phyloP scores from a whole-genome alignment of 2,888 invertebrate species.

The Brachyptera risi region DNA sequence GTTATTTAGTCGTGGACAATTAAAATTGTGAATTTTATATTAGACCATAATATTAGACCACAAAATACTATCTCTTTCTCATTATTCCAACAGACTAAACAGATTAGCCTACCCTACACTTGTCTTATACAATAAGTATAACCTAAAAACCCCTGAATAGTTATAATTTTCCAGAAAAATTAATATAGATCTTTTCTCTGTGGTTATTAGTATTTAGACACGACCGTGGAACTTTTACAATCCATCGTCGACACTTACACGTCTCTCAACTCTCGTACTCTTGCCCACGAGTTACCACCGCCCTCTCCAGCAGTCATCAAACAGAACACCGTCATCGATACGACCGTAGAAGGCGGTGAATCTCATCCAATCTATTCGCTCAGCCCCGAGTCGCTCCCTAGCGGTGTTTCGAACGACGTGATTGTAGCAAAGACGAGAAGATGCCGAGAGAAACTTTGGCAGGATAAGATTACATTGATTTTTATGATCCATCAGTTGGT shows the following conservation, averaged over 20 bases:
- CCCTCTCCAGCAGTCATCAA: not conserved
- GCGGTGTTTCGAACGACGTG: slow-evolving; percentile 29
- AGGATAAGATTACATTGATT: slow-evolving; percentile 24
- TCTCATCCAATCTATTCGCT: not conserved
- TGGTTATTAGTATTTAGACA: not conserved
- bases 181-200: too few relatives aligned
- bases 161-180: too few relatives aligned
- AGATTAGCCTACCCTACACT: too few relatives aligned
- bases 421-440: slow-evolving; percentile 10
- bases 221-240: slow-evolving; percentile 6
- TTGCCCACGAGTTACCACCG: slow-evolving; percentile 3
- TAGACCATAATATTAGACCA: too few relatives aligned
- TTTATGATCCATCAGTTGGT: slow-evolving; percentile 26
- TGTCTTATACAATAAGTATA: too few relatives aligned
- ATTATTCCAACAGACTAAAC: too few relatives aligned
- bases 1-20: too few relatives aligned
- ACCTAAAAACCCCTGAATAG: too few relatives aligned
- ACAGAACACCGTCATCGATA: not conserved
- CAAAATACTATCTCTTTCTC: too few relatives aligned
- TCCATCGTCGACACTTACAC: not conserved
- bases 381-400: not conserved
- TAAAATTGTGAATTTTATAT: too few relatives aligned
- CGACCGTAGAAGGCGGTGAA: not conserved
- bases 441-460: slow-evolving; percentile 26
- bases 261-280: not conserved